Evolutionary conservation across 2,113 vertebrate genomes (phyloP).

Genomic region (Calidris pugnax): DNA sequence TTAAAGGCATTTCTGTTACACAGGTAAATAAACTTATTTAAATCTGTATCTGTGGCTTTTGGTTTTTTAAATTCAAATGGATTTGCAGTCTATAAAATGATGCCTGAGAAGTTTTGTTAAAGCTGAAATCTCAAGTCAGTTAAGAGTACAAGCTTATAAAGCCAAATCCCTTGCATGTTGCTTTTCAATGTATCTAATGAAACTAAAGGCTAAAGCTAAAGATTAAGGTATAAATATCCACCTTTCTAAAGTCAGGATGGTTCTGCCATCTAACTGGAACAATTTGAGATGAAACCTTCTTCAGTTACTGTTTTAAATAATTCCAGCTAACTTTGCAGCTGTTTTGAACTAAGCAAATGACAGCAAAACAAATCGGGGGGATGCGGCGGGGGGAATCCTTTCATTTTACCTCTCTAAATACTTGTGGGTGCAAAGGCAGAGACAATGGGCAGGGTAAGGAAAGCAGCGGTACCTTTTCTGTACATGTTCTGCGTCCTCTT

Average conservation of each 20-base stretch:
- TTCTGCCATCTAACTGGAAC: neutral
- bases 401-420: neutral
- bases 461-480: constrained; percentile 87
- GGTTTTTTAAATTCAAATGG: neutral
- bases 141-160: neutral
- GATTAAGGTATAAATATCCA: neutral
- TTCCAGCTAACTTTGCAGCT: neutral
- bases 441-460: neutral
- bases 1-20: neutral
- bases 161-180: neutral
- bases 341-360: neutral
- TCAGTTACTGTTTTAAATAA: neutral
- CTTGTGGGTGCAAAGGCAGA: neutral
- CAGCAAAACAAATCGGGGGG: neutral
- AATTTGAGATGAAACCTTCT: neutral
- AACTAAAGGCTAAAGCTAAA: constrained; percentile 36
- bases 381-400: neutral
- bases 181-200: neutral
- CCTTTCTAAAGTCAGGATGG: neutral
- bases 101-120: neutral
- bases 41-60: neutral
- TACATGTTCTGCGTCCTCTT: constrained; percentile 82
- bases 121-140: neutral
- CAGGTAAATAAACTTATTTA: neutral
- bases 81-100: neutral